Percentiles rank a stretch among this genome's conserved stretches.
These are phyloP conservation scores for Heliconius ismenius DNA, from an alignment of 2,888 invertebrate genomes.

Conservation along the genomic window DNA sequence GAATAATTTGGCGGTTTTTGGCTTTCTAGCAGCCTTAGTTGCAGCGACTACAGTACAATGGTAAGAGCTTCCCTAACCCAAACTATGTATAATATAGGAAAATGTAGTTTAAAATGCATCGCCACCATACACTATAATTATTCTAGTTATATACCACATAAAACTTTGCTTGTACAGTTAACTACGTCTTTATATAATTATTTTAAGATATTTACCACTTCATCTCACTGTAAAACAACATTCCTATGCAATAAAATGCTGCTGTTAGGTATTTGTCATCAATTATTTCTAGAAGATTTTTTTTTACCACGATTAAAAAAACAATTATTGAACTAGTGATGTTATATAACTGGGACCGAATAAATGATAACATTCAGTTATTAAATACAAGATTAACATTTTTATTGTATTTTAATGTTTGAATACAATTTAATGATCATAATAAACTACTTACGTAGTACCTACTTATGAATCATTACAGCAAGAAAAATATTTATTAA, in stretches of 20 bases:
- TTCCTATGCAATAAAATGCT: slow-evolving; percentile 2
- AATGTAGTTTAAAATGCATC: background rate
- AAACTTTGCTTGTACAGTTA: background rate
- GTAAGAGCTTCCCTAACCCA: slow-evolving; percentile 52
- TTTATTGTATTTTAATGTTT: slow-evolving; percentile 6
- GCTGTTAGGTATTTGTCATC: background rate
- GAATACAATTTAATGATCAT: background rate
- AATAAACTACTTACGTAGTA: background rate
- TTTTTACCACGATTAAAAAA: slow-evolving; percentile 26
- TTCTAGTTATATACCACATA: background rate
- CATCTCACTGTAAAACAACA: background rate
- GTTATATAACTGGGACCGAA: slow-evolving; percentile 4
- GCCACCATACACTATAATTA: background rate
- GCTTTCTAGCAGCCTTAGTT: slow-evolving; percentile 56
- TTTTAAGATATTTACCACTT: background rate
- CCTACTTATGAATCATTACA: background rate
- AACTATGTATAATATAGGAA: background rate
- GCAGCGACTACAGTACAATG: slow-evolving; percentile 62
- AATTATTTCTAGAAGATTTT: slow-evolving; percentile 7
- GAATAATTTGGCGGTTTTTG: slow-evolving; percentile 54
- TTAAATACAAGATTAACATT: background rate
- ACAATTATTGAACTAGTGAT: background rate
- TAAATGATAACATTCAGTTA: slow-evolving; percentile 5
- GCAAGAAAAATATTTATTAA: background rate
- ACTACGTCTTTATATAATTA: background rate